Evolutionary conservation across 2,888 invertebrate genomes (phyloP).

Genomic region (Timema cristinae): DNA sequence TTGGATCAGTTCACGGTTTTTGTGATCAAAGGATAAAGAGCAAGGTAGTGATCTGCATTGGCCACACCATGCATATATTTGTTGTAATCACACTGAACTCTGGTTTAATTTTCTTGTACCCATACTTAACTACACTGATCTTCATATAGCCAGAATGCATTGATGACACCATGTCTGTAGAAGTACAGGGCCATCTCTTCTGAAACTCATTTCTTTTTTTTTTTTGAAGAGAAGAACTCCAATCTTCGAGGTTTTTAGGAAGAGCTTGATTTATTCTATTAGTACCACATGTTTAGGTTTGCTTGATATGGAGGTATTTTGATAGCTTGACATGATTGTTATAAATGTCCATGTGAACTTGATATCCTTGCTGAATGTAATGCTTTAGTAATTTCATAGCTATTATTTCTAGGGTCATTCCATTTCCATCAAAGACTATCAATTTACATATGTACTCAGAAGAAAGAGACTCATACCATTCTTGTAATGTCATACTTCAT

Average conservation of each 20-base stretch:
- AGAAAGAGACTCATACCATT: slow-evolving; percentile 30
- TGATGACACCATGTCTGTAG: slow-evolving; percentile 30
- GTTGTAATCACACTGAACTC: no score
- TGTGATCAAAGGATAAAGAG: no score
- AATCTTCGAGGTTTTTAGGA: neutral
- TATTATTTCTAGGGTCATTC: slow-evolving; percentile 28
- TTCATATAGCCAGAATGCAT: slow-evolving; percentile 30
- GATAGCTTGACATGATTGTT: slow-evolving; percentile 29
- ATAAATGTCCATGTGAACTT: slow-evolving; percentile 22
- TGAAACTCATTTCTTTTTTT: slow-evolving; percentile 30
- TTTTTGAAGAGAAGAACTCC: no score
- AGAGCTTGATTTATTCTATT: slow-evolving; percentile 27
- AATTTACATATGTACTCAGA: slow-evolving; percentile 35
- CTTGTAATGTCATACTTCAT: slow-evolving; percentile 34
- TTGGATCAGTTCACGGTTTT: no score
- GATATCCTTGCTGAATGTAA: neutral
- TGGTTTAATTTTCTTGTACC: no score
- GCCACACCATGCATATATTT: no score
- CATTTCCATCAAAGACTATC: slow-evolving; percentile 30
- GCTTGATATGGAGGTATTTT: slow-evolving; percentile 25
- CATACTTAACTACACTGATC: no score
- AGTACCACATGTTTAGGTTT: slow-evolving; percentile 31
- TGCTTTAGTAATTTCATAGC: slow-evolving; percentile 15
- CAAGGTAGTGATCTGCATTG: no score
- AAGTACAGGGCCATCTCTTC: slow-evolving; percentile 27